These are phyloP conservation scores for Leptodactylus fallax DNA, from an alignment of 2,797 vertebrate genomes.

Conservation along the genomic window DNA sequence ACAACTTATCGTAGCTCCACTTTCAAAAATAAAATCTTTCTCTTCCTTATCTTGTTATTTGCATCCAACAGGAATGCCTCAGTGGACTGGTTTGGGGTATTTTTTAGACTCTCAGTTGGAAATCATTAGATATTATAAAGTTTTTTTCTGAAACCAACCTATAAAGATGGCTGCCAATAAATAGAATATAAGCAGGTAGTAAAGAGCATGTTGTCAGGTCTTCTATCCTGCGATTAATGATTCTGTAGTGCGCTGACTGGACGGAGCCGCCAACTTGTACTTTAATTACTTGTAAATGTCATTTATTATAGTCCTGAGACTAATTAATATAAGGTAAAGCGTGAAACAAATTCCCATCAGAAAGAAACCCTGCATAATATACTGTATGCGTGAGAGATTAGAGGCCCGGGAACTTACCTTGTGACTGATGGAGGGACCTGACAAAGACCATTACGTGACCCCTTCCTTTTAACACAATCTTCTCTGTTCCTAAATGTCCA, in stretches of 20 bases:
- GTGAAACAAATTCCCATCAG: background rate
- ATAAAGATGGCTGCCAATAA: background rate
- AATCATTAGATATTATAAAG: background rate
- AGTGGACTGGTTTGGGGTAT: too few relatives aligned
- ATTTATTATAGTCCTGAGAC: background rate
- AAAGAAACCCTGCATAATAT: background rate
- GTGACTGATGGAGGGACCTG: background rate
- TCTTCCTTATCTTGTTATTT: too few relatives aligned
- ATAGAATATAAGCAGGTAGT: background rate
- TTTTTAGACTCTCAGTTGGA: too few relatives aligned
- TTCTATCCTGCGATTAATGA: background rate
- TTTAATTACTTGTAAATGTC: background rate
- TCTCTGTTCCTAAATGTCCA: background rate
- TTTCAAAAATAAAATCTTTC: too few relatives aligned
- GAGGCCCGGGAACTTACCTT: background rate
- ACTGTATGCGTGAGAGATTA: background rate
- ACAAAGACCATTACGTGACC: background rate
- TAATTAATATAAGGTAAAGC: background rate
- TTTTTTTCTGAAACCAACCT: background rate
- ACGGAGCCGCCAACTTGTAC: background rate
- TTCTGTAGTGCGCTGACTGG: background rate
- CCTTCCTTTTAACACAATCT: background rate
- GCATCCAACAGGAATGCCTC: too few relatives aligned
- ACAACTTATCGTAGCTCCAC: too few relatives aligned
- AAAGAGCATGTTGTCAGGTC: background rate